A percentile compares a stretch with the other conserved stretches of the same genome.
Evolutionary conservation across 2,113 vertebrate genomes (phyloP).

Genomic region (Oryzias melastigma): DNA sequence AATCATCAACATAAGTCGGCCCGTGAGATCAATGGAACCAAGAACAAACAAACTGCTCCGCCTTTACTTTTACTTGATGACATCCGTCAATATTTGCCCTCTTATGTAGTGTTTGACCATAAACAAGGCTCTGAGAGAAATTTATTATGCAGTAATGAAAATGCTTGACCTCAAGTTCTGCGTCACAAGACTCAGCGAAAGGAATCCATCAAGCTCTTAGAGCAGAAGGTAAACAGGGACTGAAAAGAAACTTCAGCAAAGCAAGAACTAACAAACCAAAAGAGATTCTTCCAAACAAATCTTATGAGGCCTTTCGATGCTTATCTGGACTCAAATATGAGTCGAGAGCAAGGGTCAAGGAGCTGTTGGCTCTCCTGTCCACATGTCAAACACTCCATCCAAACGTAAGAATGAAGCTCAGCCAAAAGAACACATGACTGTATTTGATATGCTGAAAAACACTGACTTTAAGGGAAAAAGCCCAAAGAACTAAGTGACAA

Average conservation of each 20-base stretch:
- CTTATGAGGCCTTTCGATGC: constrained; percentile 25
- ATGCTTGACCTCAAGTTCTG: constrained; percentile 14
- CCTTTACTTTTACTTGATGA: constrained; percentile 1
- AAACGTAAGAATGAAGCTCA: not conserved
- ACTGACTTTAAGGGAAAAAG: too few relatives aligned
- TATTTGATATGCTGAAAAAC: too few relatives aligned
- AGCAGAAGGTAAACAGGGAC: constrained; percentile 12
- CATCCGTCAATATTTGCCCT: not conserved
- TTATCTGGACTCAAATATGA: constrained; percentile 33
- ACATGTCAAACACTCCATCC: constrained; percentile 4
- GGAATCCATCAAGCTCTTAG: constrained; percentile 26
- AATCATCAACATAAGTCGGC: constrained; percentile 19
- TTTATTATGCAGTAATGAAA: constrained; percentile 11
- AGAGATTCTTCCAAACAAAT: constrained; percentile 15
- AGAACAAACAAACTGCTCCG: constrained; percentile 15
- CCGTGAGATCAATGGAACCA: constrained; percentile 8
- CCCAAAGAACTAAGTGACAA: too few relatives aligned
- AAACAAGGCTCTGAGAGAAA: not conserved
- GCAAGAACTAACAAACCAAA: not conserved
- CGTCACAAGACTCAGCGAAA: not conserved
- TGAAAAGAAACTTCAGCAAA: constrained; percentile 6
- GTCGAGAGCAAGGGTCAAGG: constrained; percentile 37
- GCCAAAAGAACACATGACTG: too few relatives aligned
- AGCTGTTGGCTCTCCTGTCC: constrained; percentile 34
- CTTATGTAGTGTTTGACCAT: constrained; percentile 20